A percentile compares a stretch with the other conserved stretches of the same genome.
Conservation (phyloP, 2,888 invertebrate species). For the Diachrysia chrysitis region DNA sequence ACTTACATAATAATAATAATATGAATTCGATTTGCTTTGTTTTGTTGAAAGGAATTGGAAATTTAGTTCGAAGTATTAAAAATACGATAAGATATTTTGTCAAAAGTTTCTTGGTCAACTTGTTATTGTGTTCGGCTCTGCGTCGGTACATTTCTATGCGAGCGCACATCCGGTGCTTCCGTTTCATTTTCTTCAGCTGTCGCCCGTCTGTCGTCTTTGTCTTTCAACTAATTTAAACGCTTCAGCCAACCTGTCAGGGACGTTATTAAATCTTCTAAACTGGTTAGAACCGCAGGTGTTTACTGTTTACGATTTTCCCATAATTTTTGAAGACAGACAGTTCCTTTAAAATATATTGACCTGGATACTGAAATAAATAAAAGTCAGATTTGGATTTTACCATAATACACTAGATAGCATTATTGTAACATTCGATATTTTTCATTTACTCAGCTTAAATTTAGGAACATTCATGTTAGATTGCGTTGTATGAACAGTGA, state of each 20-base stretch:
- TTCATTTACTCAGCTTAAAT: not conserved
- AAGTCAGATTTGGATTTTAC: no score
- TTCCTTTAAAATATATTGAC: not conserved
- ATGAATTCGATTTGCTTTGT: not conserved
- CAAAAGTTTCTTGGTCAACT: conserved; percentile 12
- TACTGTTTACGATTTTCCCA: conserved; percentile 12
- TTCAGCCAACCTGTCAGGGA: conserved; percentile 25
- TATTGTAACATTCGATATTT: no score
- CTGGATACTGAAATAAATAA: not conserved
- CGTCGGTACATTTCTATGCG: conserved; percentile 14
- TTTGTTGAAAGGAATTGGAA: not conserved
- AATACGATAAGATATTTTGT: conserved; percentile 4
- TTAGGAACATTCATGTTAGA: not conserved
- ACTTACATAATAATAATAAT: not conserved
- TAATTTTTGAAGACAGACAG: not conserved
- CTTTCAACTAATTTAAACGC: conserved; percentile 41
- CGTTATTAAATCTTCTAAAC: conserved; percentile 25
- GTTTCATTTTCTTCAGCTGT: conserved; percentile 36
- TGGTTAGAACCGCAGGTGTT: conserved; percentile 13
- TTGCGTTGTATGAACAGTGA: conserved; percentile 1
- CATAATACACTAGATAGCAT: no score
- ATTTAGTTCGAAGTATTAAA: not conserved
- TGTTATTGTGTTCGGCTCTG: conserved; percentile 11
- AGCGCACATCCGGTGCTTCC: conserved; percentile 18
- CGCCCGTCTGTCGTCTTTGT: conserved; percentile 23